Evolutionary conservation across 2,797 vertebrate species (phyloP).

Genomic region (Rhynchonycteris naso): DNA sequence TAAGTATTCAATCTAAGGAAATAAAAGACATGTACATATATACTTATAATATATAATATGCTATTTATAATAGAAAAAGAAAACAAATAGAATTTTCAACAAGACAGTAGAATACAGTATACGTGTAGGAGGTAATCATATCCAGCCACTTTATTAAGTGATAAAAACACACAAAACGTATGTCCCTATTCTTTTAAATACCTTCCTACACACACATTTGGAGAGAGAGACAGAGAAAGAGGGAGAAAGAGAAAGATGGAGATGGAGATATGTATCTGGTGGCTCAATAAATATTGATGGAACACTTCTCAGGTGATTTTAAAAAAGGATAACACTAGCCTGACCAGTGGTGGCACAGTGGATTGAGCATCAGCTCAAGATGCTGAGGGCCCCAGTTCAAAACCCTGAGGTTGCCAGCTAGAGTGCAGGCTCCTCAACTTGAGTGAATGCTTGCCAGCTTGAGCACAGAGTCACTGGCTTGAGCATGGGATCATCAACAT

Average conservation of each 20-base stretch:
- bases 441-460: no score
- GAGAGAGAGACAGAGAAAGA: not conserved
- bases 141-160: not conserved
- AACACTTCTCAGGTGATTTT: not conserved
- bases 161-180: not conserved
- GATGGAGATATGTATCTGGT: no score
- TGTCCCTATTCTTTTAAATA: not conserved
- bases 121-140: not conserved
- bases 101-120: not conserved
- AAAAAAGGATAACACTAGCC: not conserved
- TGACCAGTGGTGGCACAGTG: no score
- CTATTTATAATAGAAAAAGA: not conserved
- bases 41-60: not conserved
- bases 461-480: no score
- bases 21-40: not conserved
- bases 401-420: no score
- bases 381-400: no score
- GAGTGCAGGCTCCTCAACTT: no score
- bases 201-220: not conserved
- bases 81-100: not conserved
- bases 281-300: not conserved
- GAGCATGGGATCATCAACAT: no score
- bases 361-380: no score
- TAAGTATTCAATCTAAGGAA: constrained; percentile 1
- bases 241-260: not conserved